Evolutionary conservation across 2,888 invertebrate genomes (phyloP), one percentile per base, ranked within the genome.

Genomic region (Heliconius charithonia): DNA sequence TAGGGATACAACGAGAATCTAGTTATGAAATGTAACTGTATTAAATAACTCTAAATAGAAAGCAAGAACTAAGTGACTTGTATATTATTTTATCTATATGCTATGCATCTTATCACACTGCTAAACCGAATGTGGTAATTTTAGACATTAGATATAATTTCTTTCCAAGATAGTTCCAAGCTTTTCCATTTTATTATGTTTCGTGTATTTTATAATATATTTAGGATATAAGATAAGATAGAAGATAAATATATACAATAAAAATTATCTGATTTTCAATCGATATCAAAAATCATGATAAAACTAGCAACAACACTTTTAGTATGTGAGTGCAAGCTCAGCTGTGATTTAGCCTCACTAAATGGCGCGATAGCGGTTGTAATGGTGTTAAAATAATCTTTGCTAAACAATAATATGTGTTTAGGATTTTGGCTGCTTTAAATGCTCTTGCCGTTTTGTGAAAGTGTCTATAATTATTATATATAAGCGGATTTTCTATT

Each of bases 391-490:
- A 32, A 29, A 32, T 59, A 56, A 56, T 71, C 56, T 32, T 56
- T 56, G 3, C 22, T 4, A 71, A 56, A 56, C 71, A 71, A 56
- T 56, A 56, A 56, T 71, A 71, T 71, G 56, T 71, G 32, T 71
- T 71, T 71, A 71, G 71, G 71, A 56, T 56, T 56, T 32, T 4
- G 12, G 51, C 4, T 29, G 10, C 10, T 70, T 29, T 56, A 4
- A 56, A 29, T 9, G 29, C 19, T 29, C 12, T 71, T 27, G 27
- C 51, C 22, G 29, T 56, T 71, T 29, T 9, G 51, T 51, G 45
- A 16, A 19, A 6, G 4, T 67, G 9, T 7, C 25, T 27, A 29
- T 56, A 32, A n/a, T 22, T 29, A 22, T 7, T 12, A 12, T 29
- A 71, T 29, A 56, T 32, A 56, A 32, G n/a, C 3, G 3, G 32